Evolutionary conservation across 2,113 vertebrate species (phyloP).

Genomic region (Muscicapa adusta): DNA sequence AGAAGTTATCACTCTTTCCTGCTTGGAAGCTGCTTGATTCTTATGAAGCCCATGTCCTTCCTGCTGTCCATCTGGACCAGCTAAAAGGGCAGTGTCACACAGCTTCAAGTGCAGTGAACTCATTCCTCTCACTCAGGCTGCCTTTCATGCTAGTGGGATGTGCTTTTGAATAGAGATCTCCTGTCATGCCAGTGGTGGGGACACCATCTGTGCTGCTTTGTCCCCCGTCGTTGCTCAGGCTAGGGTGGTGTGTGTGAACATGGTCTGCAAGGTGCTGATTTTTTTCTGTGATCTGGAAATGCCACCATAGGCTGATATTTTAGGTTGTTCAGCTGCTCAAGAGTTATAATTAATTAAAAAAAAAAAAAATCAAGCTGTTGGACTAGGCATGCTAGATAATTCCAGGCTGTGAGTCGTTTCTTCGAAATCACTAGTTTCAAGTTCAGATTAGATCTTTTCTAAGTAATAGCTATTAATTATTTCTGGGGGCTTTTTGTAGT

Average conservation of each 20-base stretch:
- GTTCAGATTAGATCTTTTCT: not conserved
- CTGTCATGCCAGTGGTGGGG: not conserved
- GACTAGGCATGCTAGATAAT: not conserved
- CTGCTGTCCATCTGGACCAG: not conserved
- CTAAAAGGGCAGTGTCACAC: not conserved
- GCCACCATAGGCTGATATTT: not conserved
- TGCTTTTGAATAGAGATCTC: not conserved
- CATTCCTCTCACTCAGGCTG: accelerated
- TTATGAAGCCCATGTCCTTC: not conserved
- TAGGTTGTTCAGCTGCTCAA: not conserved
- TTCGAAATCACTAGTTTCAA: not conserved
- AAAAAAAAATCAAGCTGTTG: not conserved
- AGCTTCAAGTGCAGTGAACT: accelerated
- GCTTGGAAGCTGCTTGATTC: not conserved
- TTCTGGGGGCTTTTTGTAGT: not conserved
- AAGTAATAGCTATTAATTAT: not conserved
- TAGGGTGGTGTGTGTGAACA: not conserved
- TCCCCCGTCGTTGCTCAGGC: not conserved
- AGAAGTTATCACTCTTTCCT: not conserved
- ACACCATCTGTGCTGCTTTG: not conserved
- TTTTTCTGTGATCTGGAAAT: not conserved
- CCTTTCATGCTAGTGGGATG: not conserved
- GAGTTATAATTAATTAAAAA: not conserved
- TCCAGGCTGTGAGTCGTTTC: not conserved
- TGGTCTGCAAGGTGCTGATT: not conserved